A percentile compares a stretch with the other conserved stretches of the same genome.
Conservation (phyloP, 2,888 invertebrate species). For the Matsumyia berberina region DNA sequence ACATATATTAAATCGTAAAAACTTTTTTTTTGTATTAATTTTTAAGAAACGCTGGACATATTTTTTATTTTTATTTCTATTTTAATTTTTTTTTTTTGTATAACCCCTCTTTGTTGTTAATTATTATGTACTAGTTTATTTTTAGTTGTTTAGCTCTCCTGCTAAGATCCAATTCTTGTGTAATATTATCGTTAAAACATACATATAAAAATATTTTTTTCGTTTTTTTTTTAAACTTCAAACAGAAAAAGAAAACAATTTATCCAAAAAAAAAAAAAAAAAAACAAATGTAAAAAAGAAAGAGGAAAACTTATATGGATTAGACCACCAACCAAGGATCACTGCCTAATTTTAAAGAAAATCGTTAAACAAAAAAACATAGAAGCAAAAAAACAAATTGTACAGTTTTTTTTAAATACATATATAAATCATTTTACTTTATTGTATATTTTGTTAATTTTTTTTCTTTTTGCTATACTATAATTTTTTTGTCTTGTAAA, state of each 20-base stretch:
- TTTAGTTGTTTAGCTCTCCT: slow-evolving; percentile 53
- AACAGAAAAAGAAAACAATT: not conserved
- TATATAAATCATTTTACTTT: slow-evolving; percentile 43
- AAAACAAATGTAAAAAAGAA: slow-evolving; percentile 57
- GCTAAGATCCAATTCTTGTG: slow-evolving; percentile 72
- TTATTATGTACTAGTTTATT: slow-evolving; percentile 56
- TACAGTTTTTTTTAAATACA: slow-evolving; percentile 60
- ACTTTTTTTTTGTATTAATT: slow-evolving; percentile 56
- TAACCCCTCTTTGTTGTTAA: slow-evolving; percentile 64
- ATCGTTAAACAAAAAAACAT: slow-evolving; percentile 15
- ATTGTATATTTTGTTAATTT: slow-evolving; percentile 72
- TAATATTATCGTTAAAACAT: slow-evolving; percentile 71
- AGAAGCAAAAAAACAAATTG: slow-evolving; percentile 36
- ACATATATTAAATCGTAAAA: slow-evolving; percentile 35
- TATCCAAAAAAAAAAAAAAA: too few relatives aligned
- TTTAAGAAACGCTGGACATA: slow-evolving; percentile 63
- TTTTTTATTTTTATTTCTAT: slow-evolving; percentile 45
- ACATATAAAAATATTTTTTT: slow-evolving; percentile 38
- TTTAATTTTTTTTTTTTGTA: slow-evolving; percentile 12
- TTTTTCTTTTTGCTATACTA: slow-evolving; percentile 43
- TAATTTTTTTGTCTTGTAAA: slow-evolving; percentile 52
- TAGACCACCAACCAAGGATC: slow-evolving; percentile 77
- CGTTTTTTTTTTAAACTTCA: not conserved
- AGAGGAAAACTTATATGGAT: slow-evolving; percentile 52
- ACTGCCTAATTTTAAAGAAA: slow-evolving; percentile 72